Evolutionary conservation across 2,888 invertebrate genomes (phyloP), one percentile per base, ranked within the genome.

Genomic region (Drosophila emarginata): DNA sequence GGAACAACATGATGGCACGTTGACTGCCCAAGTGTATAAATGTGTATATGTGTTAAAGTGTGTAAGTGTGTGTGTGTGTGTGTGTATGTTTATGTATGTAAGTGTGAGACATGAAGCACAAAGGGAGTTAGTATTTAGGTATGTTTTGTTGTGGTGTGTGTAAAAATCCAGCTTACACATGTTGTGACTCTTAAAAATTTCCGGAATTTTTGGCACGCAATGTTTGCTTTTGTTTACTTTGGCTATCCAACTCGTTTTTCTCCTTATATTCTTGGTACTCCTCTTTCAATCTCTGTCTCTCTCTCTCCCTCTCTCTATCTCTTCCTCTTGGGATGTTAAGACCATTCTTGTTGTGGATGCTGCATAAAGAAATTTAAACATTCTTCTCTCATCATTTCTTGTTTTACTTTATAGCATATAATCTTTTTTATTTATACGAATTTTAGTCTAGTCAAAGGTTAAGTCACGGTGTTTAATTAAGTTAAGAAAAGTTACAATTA

Each of bases 131-230:
- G 45, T 45, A 45, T 21, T 45, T 45, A 45, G 45, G 45, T 36
- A 36, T 54, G 54, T 57, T 21, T 39, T 39, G 39, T 39, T 37
- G 56, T 57, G 37, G 56, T 72, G 65, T 62, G 77, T 77, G 68
- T 74, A 77, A 74, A 79, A 84, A 84, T 78, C 66, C 74, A 72
- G 77, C 87, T 81, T 87, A 83, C 80, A 87, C 87, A 87, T 83
- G 86, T 83, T 87, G 78, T 79, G 87, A 82, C 86, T 87, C 80
- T 76, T 80, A 75, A 82, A 87, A 88, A 89, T 89, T 80, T 89
- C 80, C 80, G 85, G 81, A 87, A 89, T 89, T 89, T 84, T 81
- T 78, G 82, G 82, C 89, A 89, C 87, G 89, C 89, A 89, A 78
- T 86, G 77, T 78, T 80, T 82, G 78, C 79, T 70, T 80, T 86